These are phyloP conservation scores for Triops longicaudatus DNA, from an alignment of 1,140 invertebrate genomes.

Conservation along the genomic window DNA sequence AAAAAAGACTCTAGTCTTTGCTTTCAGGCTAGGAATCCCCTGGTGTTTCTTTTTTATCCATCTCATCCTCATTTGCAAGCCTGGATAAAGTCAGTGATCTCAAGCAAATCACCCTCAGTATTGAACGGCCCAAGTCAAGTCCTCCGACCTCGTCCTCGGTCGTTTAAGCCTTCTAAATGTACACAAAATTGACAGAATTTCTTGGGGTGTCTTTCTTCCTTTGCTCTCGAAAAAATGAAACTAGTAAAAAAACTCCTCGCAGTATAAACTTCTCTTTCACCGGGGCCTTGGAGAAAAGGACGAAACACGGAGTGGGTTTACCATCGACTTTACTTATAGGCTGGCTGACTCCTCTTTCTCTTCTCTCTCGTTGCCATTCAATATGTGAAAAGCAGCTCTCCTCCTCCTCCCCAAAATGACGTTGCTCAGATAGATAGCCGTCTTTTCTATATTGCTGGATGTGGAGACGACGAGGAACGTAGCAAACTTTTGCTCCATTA, in stretches of 20 bases:
- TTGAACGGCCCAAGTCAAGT: neutral
- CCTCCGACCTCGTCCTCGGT: neutral
- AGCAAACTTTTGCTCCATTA: neutral
- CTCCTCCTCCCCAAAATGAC: neutral
- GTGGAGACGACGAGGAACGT: neutral
- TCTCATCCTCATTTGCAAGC: conserved; percentile 11
- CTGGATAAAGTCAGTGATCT: neutral
- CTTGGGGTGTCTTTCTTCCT: too few species aligned
- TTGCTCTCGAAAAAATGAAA: too few species aligned
- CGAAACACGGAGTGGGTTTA: neutral
- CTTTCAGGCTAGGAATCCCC: neutral
- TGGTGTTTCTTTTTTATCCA: neutral
- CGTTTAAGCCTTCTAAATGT: neutral
- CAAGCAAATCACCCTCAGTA: neutral
- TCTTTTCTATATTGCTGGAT: neutral
- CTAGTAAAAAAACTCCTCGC: too few species aligned
- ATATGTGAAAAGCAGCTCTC: neutral
- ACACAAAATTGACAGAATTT: too few species aligned
- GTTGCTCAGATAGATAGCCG: neutral
- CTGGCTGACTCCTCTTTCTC: neutral
- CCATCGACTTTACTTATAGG: neutral
- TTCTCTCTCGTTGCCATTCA: neutral
- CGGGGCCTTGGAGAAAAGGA: neutral
- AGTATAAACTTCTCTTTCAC: neutral
- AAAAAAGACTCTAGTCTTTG: neutral